Conservation (phyloP, 2,113 vertebrate species). For the Ochotona princeps region DNA sequence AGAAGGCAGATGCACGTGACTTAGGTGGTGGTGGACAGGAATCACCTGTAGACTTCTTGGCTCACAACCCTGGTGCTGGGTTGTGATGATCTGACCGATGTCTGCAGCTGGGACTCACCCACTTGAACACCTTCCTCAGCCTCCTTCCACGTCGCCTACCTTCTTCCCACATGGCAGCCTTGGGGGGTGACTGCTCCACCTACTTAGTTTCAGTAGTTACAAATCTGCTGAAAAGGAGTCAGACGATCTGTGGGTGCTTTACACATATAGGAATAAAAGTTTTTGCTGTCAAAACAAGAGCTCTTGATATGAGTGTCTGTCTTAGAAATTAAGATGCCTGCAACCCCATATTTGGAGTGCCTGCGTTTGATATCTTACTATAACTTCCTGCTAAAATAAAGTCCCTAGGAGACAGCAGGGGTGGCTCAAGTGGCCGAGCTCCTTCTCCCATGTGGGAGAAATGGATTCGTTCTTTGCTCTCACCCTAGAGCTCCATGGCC, state of each 20-base stretch:
- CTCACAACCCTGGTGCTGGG: not conserved
- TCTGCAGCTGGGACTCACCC: not conserved
- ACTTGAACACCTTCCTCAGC: not conserved
- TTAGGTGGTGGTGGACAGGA: not conserved
- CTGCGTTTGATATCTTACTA: too few species aligned
- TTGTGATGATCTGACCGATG: not conserved
- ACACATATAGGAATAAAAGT: not conserved
- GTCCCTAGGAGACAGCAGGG: too few species aligned
- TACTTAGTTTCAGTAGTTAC: not conserved
- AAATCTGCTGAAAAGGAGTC: not conserved
- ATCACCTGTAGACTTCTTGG: not conserved
- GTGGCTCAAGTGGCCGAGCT: too few species aligned
- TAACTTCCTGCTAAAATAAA: too few species aligned
- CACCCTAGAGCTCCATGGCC: too few species aligned
- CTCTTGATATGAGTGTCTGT: not conserved
- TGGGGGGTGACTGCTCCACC: not conserved
- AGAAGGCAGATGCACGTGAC: not conserved
- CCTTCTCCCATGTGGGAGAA: too few species aligned
- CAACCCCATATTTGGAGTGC: too few species aligned
- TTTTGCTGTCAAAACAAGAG: not conserved
- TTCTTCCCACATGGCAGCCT: not conserved
- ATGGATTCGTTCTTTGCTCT: too few species aligned
- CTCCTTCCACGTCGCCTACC: too few species aligned
- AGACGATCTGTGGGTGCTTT: not conserved
- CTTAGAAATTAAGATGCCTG: too few species aligned